A percentile compares a stretch with the other conserved stretches of the same genome.
Conservation (phyloP, 2,888 invertebrate genomes). For the Drosophila recens region DNA sequence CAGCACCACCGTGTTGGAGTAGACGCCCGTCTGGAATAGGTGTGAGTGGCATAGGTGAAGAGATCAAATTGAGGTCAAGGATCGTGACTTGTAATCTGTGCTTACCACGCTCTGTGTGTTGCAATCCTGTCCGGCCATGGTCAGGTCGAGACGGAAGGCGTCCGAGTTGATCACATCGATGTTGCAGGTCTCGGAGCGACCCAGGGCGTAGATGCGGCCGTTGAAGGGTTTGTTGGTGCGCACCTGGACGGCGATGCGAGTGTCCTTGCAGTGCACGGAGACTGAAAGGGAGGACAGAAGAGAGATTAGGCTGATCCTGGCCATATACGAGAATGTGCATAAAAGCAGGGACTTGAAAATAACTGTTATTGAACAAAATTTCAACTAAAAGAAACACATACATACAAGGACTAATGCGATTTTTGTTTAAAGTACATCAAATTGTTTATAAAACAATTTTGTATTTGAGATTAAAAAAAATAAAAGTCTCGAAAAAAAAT, state of each 20-base stretch:
- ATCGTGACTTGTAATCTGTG: background rate
- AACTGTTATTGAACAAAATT: too few species aligned
- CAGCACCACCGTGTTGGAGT: conserved; percentile 96
- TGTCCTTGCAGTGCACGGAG: conserved; percentile 97
- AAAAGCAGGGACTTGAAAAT: too few species aligned
- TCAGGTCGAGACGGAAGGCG: conserved; percentile 95
- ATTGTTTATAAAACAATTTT: too few species aligned
- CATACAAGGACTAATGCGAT: too few species aligned
- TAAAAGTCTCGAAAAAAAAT: too few species aligned
- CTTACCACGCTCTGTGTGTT: conserved; percentile 98
- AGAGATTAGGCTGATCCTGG: background rate
- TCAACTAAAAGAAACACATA: too few species aligned
- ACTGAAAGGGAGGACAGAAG: conserved; percentile 86
- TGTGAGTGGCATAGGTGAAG: conserved; percentile 41
- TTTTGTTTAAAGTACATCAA: too few species aligned
- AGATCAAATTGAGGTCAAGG: too few species aligned
- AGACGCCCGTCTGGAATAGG: conserved; percentile 94
- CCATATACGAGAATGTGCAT: too few species aligned
- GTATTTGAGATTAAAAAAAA: too few species aligned
- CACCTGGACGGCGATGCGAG: conserved; percentile 96
- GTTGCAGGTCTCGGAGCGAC: conserved; percentile 97
- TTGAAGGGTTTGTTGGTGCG: conserved; percentile 97
- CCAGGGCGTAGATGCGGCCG: conserved; percentile 96
- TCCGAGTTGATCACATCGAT: conserved; percentile 97
- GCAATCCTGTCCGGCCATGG: conserved; percentile 97